These are phyloP conservation scores for Ptiloglossa arizonensis DNA, from an alignment of 1,140 invertebrate genomes.

Conservation along the genomic window DNA sequence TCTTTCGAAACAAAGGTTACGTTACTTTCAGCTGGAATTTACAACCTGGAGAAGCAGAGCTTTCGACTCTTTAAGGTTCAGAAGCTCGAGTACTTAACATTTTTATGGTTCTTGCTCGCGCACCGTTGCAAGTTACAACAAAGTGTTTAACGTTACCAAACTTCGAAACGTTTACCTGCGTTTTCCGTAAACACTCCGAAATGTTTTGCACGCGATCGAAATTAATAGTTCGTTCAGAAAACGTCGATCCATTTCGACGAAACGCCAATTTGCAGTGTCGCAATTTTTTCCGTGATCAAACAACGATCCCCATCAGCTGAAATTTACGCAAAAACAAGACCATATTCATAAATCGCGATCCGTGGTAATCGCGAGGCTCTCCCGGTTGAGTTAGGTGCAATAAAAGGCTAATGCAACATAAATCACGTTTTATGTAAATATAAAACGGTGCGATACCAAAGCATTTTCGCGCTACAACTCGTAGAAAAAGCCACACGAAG, in stretches of 20 bases:
- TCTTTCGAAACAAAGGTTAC: too few species aligned
- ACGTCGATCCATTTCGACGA: not conserved
- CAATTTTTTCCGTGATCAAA: not conserved
- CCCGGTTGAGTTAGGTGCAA: not conserved
- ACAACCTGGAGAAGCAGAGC: too few species aligned
- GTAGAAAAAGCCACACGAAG: not conserved
- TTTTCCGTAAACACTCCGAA: too few species aligned
- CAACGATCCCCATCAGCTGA: not conserved
- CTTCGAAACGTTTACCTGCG: too few species aligned
- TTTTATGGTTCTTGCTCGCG: too few species aligned
- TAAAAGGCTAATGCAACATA: conserved; percentile 29
- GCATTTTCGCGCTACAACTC: not conserved
- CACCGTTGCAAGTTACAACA: too few species aligned
- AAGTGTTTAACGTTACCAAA: too few species aligned
- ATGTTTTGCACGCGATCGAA: too few species aligned
- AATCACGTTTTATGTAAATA: conserved; percentile 31
- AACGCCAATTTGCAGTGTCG: not conserved
- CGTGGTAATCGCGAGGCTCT: conserved; percentile 1
- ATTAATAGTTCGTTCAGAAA: too few species aligned
- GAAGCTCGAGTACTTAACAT: too few species aligned
- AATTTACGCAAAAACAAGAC: conserved; percentile 2
- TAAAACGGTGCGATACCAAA: conserved; percentile 15
- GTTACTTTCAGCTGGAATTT: too few species aligned
- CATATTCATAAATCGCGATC: conserved; percentile 29
- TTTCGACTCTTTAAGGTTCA: too few species aligned